Base-by-base conservation (phyloP, 2,113 vertebrate species). In the Mionectes macconnelli region DNA sequence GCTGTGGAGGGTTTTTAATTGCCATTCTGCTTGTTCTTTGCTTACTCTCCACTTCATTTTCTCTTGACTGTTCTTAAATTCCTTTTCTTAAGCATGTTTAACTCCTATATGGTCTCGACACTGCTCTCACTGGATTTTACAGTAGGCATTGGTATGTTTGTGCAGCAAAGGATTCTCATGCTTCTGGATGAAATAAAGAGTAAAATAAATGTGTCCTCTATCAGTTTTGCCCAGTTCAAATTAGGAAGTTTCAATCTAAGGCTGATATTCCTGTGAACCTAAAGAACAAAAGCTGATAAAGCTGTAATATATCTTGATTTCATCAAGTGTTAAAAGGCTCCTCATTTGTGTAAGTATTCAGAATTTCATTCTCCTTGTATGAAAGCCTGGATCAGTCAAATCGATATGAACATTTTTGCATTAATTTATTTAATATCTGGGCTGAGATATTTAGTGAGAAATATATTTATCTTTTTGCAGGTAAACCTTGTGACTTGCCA, bases 401-500 rank as follows among this genome's bases (percentile, higher is more conserved):
- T 24, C 89, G 44, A 39, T 28, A 40, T 56, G 55, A 56, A 21
- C 11, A 8, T n/a, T 56, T 56, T 33, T 56, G 55, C 55, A 56
- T 30, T 40, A 19, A 62, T 12, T 28, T 40, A 62, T 40, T 62
- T 40, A 40, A 30, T 40, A n/a, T 49, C 30, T 35, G 23, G 37
- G 23, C 19, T 53, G 75, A 77, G 19, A 66, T 7, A 77, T 89
- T 47, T 39, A 56, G 28, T 52, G n/a, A 66, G 55, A 42, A 62
- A 63, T 27, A 25, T 16, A 35, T 52, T 62, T 56, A 13, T 80
- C 19, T 81, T 94, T 91, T 98, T 97, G 27, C 96, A 98, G 98
- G 94, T 52, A 97, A 70, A 47, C 53, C 47, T 59, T 98, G 98
- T 93, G 96, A 92, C 72, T 90, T 98, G 84, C 98, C 98, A 19